phyloP scores from a whole-genome alignment of 2,888 invertebrate genomes.

The Stictocephala bisonia region DNA sequence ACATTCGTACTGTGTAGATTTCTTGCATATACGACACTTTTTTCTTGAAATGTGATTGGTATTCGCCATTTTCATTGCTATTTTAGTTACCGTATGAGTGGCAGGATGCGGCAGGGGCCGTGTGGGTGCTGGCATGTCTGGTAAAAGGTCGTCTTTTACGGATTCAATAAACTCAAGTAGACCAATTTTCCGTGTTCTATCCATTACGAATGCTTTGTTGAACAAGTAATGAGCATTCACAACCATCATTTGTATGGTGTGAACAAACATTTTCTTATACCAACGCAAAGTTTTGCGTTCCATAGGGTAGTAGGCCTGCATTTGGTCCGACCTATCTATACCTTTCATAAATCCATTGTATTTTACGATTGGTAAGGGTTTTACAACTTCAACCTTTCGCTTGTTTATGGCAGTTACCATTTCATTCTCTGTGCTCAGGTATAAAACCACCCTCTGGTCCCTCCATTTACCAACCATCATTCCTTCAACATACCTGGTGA shows the following conservation, averaged over 20 bases:
- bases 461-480: background rate
- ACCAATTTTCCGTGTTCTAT: background rate
- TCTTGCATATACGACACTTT: constrained; percentile 7
- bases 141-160: background rate
- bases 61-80: background rate
- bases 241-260: too few species aligned
- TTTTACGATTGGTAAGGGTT: too few species aligned
- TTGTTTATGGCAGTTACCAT: background rate
- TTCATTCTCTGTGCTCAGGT: background rate
- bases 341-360: too few species aligned
- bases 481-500: background rate
- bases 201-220: background rate
- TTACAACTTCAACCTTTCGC: background rate
- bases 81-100: background rate
- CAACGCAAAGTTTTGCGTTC: too few species aligned
- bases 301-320: too few species aligned
- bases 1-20: background rate
- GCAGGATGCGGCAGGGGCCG: background rate
- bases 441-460: background rate
- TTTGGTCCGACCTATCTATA: too few species aligned
- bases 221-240: background rate
- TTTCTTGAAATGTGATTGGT: background rate
- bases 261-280: too few species aligned
- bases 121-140: background rate
- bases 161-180: background rate